phyloP scores from a whole-genome alignment of 2,888 invertebrate genomes.

The Tetrapedia diversipes region DNA sequence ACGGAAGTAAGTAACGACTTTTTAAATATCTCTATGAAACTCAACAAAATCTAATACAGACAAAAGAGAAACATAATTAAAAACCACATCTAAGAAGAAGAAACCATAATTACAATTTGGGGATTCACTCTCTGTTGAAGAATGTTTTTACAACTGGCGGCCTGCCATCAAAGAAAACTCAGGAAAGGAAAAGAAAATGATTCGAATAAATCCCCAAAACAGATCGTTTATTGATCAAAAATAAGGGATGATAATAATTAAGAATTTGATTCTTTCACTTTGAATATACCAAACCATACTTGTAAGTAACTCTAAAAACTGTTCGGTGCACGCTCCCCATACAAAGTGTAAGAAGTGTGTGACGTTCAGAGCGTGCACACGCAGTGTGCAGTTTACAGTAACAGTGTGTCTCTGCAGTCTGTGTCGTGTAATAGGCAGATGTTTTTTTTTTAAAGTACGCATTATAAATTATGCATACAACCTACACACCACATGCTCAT shows the following conservation, averaged over 20 bases:
- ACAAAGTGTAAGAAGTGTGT: slow-evolving; percentile 71
- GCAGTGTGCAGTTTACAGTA: slow-evolving; percentile 77
- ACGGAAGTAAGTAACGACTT: slow-evolving; percentile 9
- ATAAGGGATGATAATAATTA: slow-evolving; percentile 80
- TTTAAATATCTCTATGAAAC: background rate
- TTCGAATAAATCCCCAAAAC: slow-evolving; percentile 77
- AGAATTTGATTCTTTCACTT: slow-evolving; percentile 79
- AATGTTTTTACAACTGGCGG: background rate
- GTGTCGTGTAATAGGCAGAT: slow-evolving; percentile 76
- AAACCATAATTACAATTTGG: slow-evolving; percentile 43
- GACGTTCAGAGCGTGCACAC: slow-evolving; percentile 74
- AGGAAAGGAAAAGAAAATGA: slow-evolving; percentile 63
- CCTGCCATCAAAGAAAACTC: slow-evolving; percentile 23
- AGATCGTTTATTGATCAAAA: slow-evolving; percentile 80
- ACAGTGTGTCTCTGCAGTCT: slow-evolving; percentile 75
- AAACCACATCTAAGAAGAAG: slow-evolving; percentile 10
- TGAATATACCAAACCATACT: slow-evolving; percentile 78
- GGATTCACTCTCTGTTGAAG: slow-evolving; percentile 52
- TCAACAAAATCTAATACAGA: slow-evolving; percentile 3
- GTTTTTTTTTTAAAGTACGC: slow-evolving; percentile 60
- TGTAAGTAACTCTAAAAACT: slow-evolving; percentile 78
- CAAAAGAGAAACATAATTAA: background rate
- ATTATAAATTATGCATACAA: slow-evolving; percentile 67
- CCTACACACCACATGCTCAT: slow-evolving; percentile 65
- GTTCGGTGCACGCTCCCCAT: slow-evolving; percentile 74